These are phyloP conservation scores for Peribatodes rhomboidaria DNA, from an alignment of 2,888 invertebrate genomes.

Conservation along the genomic window DNA sequence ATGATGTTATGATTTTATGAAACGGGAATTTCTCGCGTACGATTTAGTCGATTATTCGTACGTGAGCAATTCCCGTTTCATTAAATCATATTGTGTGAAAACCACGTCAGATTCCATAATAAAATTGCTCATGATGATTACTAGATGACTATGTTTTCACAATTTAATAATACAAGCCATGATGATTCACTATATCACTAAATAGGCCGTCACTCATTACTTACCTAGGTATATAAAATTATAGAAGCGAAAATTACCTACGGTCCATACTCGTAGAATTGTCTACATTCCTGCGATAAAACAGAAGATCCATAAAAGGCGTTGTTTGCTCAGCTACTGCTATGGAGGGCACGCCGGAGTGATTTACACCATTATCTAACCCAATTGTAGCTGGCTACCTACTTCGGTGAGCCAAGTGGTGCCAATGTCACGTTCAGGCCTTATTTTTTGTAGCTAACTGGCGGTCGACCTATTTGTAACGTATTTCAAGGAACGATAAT, in stretches of 20 bases:
- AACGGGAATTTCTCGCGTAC: no score
- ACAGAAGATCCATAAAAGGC: conserved; percentile 48
- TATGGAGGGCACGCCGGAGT: conserved; percentile 53
- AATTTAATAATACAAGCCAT: no score
- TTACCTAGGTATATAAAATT: conserved; percentile 9
- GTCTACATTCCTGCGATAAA: conserved; percentile 34
- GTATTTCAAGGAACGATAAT: not conserved
- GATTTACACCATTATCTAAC: conserved; percentile 66
- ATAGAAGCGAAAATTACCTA: conserved; percentile 22
- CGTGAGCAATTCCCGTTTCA: no score
- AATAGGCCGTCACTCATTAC: no score
- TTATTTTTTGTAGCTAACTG: conserved; percentile 13
- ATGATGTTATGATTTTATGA: no score
- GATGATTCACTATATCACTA: no score
- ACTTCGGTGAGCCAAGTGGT: conserved; percentile 3
- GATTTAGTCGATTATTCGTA: no score
- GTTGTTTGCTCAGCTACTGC: conserved; percentile 57
- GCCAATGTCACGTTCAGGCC: conserved; percentile 15
- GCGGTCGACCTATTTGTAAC: not conserved
- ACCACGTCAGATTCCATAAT: no score
- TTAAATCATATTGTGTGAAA: no score
- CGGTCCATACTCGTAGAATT: conserved; percentile 25
- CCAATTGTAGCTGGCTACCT: conserved; percentile 53
- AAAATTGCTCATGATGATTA: no score
- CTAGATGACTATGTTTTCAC: no score